Evolutionary conservation across 2,888 invertebrate genomes (phyloP), one percentile per base, ranked within the genome.

Genomic region (Catonia carolina): DNA sequence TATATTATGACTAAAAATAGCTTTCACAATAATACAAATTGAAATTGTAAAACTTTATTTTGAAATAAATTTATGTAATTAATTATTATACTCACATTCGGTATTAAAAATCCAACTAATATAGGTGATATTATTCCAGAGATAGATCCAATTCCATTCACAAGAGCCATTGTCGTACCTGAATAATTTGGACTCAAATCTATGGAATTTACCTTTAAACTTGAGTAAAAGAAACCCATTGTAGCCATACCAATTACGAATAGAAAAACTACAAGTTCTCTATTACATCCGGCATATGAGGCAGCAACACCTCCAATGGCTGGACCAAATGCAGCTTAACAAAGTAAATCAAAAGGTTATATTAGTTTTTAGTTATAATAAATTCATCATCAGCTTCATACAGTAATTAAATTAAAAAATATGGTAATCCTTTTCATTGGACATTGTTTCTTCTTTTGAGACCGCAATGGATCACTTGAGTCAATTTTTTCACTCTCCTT

Each of bases 191-290:
- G 78, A 70, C 81, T 82, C 63, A 84, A 73, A 69, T 84, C 83
- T 55, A 84, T 71, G 0, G 83, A 81, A 70, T 83, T 84, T 23
- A 84, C 79, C 71, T 83, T 84, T 80, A 83, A 81, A 56, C 83
- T 83, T 1, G 83, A 82, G 70, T 83, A 83, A 74, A 80, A 84
- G 35, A 82, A 79, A 0, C 84, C 84, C 83, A 84, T 83, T 12
- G 81, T 71, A 8, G 82, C 83, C 83, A 84, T 84, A 51, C 82
- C 79, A 1, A 82, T 74, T 4, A 83, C 82, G 67, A 85, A 82
- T 1, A 84, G 72, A 10, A 76, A 71, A 1, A 84, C 81, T 1
- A 82, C 83, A 0, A 78, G 67, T 1, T 74, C 69, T 14, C 80
- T 74, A 71, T 84, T 76, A 67, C 84, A 84, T 39, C 83, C 83